Conservation (phyloP, 2,888 invertebrate species). For the Hemicrepidius hirtus region DNA sequence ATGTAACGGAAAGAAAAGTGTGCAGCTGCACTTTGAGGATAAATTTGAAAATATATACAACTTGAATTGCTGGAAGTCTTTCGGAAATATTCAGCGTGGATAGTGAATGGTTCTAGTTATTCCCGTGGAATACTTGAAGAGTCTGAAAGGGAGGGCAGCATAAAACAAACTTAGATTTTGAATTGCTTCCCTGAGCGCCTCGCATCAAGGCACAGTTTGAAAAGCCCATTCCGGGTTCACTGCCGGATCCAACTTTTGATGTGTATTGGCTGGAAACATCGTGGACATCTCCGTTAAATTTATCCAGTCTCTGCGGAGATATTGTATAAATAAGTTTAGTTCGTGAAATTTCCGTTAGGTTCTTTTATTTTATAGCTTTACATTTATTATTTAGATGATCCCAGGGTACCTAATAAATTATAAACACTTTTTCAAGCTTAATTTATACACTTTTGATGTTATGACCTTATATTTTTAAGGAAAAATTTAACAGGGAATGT, state of each 20-base stretch:
- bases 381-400: conserved; percentile 37
- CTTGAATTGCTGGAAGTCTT: conserved; percentile 39
- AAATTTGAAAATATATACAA: conserved; percentile 32
- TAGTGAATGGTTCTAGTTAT: conserved; percentile 51
- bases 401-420: not conserved
- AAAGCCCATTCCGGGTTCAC: conserved; percentile 62
- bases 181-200: conserved; percentile 61
- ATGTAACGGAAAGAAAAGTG: conserved; percentile 7
- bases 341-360: conserved; percentile 51
- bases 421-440: no score
- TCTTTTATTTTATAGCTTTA: conserved; percentile 42
- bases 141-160: conserved; percentile 56
- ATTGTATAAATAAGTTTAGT: conserved; percentile 63
- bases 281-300: conserved; percentile 62
- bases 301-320: conserved; percentile 61
- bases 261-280: conserved; percentile 65
- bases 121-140: conserved; percentile 53
- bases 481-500: no score
- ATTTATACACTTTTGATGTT: no score
- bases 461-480: no score
- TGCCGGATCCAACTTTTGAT: conserved; percentile 63
- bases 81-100: conserved; percentile 49
- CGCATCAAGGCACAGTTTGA: conserved; percentile 63
- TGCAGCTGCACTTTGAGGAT: conserved; percentile 33
- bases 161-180: conserved; percentile 64